Conservation (phyloP, 2,888 invertebrate genomes). For the Lamproptera curius region DNA sequence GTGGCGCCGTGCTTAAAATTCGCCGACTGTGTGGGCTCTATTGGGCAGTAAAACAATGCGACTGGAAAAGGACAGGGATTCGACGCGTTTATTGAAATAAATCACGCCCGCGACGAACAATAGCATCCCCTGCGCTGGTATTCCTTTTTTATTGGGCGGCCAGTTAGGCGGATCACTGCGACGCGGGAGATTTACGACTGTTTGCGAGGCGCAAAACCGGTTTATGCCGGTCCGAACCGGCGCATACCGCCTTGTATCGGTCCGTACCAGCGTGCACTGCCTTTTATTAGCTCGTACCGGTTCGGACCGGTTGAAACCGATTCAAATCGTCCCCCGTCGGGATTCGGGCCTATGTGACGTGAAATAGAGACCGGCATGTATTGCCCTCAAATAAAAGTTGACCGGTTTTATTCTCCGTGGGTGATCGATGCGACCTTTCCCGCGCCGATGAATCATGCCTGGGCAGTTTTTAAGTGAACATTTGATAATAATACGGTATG, state of each 20-base stretch:
- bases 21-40: constrained; percentile 1
- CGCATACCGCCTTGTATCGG: constrained; percentile 20
- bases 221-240: constrained; percentile 36
- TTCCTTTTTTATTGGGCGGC: constrained; percentile 30
- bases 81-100: constrained; percentile 53
- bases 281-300: constrained; percentile 15
- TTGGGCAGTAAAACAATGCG: constrained; percentile 15
- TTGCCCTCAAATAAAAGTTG: too few relatives aligned
- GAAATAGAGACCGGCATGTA: constrained; percentile 39
- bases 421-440: constrained; percentile 3
- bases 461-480: too few relatives aligned
- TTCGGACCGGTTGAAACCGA: constrained; percentile 29
- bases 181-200: constrained; percentile 59
- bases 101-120: constrained; percentile 46
- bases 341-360: too few relatives aligned
- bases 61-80: constrained; percentile 26
- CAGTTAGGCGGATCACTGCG: constrained; percentile 52
- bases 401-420: constrained; percentile 40
- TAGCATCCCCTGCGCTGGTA: constrained; percentile 32
- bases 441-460: neutral
- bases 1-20: constrained; percentile 9
- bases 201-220: constrained; percentile 56
- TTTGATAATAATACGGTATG: too few relatives aligned
- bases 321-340: constrained; percentile 34
- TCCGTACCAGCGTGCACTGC: constrained; percentile 25